Percentiles rank a stretch among this genome's conserved stretches.
Evolutionary conservation across 1,140 invertebrate species (phyloP).

Genomic region (Pteromalus puparum): DNA sequence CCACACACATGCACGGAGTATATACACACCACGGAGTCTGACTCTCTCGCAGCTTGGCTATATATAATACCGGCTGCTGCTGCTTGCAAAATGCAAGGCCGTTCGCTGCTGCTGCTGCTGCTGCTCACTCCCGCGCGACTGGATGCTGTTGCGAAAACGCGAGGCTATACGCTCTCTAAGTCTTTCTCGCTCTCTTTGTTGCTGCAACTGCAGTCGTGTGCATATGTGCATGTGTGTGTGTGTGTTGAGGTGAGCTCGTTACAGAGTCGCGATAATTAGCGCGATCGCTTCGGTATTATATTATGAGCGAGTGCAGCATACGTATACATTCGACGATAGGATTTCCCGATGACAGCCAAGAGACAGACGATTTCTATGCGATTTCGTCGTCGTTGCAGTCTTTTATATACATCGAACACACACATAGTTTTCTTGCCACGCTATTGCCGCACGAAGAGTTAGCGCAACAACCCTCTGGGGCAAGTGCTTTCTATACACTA

Average conservation of each 20-base stretch:
- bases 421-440: neutral
- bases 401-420: no score
- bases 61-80: conserved; percentile 2
- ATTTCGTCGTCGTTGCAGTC: neutral
- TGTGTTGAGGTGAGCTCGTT: conserved; percentile 1
- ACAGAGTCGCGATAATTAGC: conserved; percentile 28
- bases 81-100: conserved; percentile 67
- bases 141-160: conserved; percentile 61
- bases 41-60: neutral
- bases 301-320: neutral
- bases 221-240: neutral
- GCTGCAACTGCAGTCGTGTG: conserved; percentile 1
- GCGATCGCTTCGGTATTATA: neutral
- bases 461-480: neutral
- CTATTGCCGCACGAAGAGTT: neutral
- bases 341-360: neutral
- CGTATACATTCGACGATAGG: no score
- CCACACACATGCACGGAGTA: conserved; percentile 58
- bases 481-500: neutral
- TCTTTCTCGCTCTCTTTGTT: conserved; percentile 31
- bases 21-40: neutral
- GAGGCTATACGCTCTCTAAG: neutral
- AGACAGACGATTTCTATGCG: neutral
- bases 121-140: conserved; percentile 57
- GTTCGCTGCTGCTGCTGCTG: conserved; percentile 56